Percentiles rank a stretch among this genome's conserved stretches.
phyloP scores from a whole-genome alignment of 2,113 vertebrate species.

The Natator depressus region DNA sequence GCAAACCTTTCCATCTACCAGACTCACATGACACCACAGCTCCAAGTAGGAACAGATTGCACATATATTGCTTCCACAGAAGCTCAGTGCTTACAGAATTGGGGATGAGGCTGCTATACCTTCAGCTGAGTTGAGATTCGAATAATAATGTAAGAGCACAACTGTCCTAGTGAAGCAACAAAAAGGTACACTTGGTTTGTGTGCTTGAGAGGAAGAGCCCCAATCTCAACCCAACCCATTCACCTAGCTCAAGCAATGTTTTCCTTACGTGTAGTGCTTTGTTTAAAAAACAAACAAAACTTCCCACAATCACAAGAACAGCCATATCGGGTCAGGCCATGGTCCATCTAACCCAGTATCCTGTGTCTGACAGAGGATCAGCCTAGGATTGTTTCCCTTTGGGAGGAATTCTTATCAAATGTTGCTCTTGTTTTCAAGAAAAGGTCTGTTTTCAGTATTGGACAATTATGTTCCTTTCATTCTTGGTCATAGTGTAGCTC shows the following conservation, averaged over 20 bases:
- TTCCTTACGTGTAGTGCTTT: background rate
- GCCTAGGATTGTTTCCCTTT: background rate
- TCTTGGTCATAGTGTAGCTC: background rate
- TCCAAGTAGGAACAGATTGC: fast-evolving
- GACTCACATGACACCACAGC: background rate
- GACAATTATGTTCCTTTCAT: background rate
- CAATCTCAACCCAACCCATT: background rate
- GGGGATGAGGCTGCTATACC: fast-evolving
- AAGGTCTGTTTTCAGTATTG: background rate
- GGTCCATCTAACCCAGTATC: background rate
- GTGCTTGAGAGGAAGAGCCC: background rate
- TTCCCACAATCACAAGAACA: background rate
- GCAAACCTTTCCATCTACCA: background rate
- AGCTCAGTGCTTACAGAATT: background rate
- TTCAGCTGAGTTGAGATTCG: background rate
- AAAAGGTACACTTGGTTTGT: background rate
- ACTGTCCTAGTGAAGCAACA: background rate
- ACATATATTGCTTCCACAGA: fast-evolving
- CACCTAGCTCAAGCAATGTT: background rate
- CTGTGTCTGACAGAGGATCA: background rate
- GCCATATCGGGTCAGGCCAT: background rate
- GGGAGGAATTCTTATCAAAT: background rate
- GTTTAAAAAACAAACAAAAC: background rate
- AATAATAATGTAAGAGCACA: background rate
- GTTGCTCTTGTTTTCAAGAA: background rate